phyloP scores from a whole-genome alignment of 2,888 invertebrate species.

The Hydropsyche betteni region DNA sequence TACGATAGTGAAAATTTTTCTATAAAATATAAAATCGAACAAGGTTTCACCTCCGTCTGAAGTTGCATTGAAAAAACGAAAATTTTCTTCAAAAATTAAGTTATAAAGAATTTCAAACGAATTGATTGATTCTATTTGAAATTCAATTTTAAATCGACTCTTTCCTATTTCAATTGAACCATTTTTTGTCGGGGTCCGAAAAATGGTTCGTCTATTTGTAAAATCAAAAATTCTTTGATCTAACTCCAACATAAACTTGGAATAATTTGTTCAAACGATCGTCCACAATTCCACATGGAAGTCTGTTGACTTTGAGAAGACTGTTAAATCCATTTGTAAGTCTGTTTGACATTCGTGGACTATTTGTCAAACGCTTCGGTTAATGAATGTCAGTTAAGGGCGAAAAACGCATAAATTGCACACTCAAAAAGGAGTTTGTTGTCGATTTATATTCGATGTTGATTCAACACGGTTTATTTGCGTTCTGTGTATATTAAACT shows the following conservation, averaged over 20 bases:
- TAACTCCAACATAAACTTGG: neutral
- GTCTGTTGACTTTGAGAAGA: constrained; percentile 3
- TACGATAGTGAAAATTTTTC: too few species aligned
- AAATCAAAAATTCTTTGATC: constrained; percentile 5
- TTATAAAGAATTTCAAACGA: too few species aligned
- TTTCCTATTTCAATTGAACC: neutral
- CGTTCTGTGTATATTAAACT: neutral
- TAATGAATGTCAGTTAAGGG: neutral
- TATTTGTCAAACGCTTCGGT: constrained; percentile 9
- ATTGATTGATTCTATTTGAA: too few species aligned
- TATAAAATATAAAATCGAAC: too few species aligned
- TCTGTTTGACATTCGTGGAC: neutral
- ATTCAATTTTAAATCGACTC: neutral
- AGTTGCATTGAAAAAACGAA: neutral
- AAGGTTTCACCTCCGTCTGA: neutral
- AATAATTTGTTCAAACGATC: constrained; percentile 2
- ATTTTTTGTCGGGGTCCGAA: neutral
- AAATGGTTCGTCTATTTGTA: neutral
- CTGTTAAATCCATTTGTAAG: neutral
- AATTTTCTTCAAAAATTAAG: neutral
- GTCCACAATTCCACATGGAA: neutral
- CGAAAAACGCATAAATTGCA: neutral
- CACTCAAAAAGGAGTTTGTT: neutral
- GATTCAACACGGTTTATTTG: neutral
- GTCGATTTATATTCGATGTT: neutral